Conservation (phyloP, 1,140 invertebrate genomes). For the Neodiprion lecontei region DNA sequence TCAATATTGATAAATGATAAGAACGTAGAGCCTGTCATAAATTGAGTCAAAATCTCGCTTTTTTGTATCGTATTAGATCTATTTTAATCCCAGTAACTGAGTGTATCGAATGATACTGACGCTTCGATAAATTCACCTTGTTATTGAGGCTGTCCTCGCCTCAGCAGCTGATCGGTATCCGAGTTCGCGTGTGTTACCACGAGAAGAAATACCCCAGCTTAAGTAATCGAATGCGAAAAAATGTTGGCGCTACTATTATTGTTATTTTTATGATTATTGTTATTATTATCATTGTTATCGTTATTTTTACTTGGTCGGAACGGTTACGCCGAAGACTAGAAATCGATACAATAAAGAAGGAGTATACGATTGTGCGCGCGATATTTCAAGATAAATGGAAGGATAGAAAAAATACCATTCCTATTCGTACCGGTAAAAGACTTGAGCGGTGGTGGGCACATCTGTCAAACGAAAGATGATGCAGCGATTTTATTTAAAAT, state of each 20-base stretch:
- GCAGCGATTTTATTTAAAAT: no score
- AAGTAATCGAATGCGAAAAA: no score
- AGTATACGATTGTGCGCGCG: neutral
- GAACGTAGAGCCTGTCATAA: no score
- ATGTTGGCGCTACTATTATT: no score
- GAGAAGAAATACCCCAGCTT: neutral
- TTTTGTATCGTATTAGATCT: neutral
- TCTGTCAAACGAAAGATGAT: no score
- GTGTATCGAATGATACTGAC: neutral
- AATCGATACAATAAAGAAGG: neutral
- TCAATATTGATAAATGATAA: no score
- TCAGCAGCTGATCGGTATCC: neutral
- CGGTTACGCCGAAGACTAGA: neutral
- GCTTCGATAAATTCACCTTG: neutral
- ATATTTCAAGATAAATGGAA: neutral
- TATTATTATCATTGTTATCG: neutral
- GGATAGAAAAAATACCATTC: no score
- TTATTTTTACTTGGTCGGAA: neutral
- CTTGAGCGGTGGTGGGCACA: no score
- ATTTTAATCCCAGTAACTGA: neutral
- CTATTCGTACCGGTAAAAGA: no score
- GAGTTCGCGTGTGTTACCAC: neutral
- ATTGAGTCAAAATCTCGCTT: no score
- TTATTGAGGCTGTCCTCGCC: neutral
- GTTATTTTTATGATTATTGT: no score